Percentiles rank a stretch among this genome's conserved stretches.
Evolutionary conservation across 2,113 vertebrate species (phyloP).

Genomic region (Stomatorhinus ivindoensis): DNA sequence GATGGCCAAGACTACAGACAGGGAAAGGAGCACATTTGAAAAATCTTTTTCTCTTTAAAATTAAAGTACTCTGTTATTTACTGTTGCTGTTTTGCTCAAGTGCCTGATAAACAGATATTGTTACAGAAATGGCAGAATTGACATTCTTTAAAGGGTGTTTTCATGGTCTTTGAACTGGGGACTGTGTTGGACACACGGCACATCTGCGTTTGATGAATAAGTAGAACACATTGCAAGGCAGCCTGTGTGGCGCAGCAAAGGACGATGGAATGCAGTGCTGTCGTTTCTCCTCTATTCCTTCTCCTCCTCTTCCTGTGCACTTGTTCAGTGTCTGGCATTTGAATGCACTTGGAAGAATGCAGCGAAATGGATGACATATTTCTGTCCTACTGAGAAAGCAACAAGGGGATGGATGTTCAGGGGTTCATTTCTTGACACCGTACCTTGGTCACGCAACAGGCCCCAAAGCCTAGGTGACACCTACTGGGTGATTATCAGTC

Average conservation of each 20-base stretch:
- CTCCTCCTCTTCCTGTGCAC: not conserved
- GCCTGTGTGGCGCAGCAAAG: not conserved
- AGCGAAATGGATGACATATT: not conserved
- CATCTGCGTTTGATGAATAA: slow-evolving; percentile 19
- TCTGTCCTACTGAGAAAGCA: not conserved
- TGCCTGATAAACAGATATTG: not conserved
- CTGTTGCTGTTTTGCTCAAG: not conserved
- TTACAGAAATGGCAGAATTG: not conserved
- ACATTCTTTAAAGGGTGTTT: not conserved
- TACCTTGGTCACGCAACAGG: not conserved
- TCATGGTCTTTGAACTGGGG: not conserved
- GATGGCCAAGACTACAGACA: not conserved
- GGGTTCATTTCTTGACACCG: not conserved
- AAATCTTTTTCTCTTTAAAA: not conserved
- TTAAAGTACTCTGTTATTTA: not conserved
- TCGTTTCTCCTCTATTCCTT: not conserved
- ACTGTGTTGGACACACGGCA: not conserved
- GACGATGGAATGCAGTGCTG: not conserved
- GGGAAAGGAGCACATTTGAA: not conserved
- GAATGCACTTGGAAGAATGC: not conserved
- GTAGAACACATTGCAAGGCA: not conserved
- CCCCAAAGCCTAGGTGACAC: not conserved
- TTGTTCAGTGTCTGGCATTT: not conserved
- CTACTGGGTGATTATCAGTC: not conserved
- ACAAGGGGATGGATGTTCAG: not conserved